Evolutionary conservation across 2,113 vertebrate species (phyloP), one percentile per base, ranked within the genome.

Genomic region (Burhinus oedicnemus): DNA sequence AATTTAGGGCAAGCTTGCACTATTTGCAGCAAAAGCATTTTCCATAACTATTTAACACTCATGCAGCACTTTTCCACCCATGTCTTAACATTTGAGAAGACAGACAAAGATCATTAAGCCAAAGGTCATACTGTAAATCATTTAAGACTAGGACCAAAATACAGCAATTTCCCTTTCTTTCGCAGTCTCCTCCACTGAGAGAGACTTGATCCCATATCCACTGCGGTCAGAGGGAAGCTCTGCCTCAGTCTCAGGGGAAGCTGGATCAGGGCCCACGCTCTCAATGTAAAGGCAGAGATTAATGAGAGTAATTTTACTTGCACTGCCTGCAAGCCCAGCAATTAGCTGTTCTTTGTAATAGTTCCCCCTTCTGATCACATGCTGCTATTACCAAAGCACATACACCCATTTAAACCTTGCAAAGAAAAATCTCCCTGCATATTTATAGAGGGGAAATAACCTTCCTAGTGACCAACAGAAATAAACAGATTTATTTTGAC

Each of bases 21-120:
- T 20, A 32, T 7, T n/a, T 36, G 30, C 25, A 55, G 14, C 47
- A 47, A 30, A 64, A 60, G 29, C n/a, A 10, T 69, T 83, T 88
- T 15, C 62, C 7, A 0, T 5, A n/a, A 1, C 15, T 18, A 1
- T 15, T 15, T 11, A 29, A 22, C 21, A 36, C 23, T 21, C 5
- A 1, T 2, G 3, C 25, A 45, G 34, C 2, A 0, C 65, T 82
- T 66, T 7, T n/a, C 51, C 34, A 71, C 47, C 3, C 7, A 0
- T 1, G 8, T 60, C 15, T 17, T 14, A 23, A 14, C 3, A 1
- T 18, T 22, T 38, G 16, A 12, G 21, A 54, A 69, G 49, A 44
- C 23, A 51, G 32, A 57, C 8, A 57, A 42, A 21, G 3, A 14
- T 5, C 34, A 44, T 16, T 20, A n/a, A 45, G n/a, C 9, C 45